A percentile compares a stretch with the other conserved stretches of the same genome.
Conservation (phyloP, 2,113 vertebrate species). For the Trichomycterus rosablanca region DNA sequence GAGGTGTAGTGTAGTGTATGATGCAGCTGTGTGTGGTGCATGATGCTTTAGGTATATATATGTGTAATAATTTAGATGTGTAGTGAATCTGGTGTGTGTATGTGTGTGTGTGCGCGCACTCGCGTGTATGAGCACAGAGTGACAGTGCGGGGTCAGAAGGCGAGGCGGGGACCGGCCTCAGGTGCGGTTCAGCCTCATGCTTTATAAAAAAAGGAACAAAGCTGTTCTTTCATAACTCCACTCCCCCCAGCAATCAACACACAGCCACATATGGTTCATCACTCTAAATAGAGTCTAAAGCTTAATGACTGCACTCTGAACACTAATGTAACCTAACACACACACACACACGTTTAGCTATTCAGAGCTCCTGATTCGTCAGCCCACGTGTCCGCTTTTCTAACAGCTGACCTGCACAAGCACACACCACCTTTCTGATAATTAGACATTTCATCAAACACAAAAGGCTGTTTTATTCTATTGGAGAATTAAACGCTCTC, state of each 20-base stretch:
- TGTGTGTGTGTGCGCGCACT: neutral
- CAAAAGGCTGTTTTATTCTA: conserved; percentile 15
- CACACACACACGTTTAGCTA: neutral
- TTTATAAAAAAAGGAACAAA: conserved; percentile 21
- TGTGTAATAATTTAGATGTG: too few species aligned
- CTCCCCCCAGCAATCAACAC: neutral
- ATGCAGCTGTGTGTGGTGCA: too few species aligned
- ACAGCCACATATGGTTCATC: neutral
- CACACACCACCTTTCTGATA: conserved; percentile 11
- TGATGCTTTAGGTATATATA: too few species aligned
- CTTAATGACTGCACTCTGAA: neutral
- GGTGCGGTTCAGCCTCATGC: conserved; percentile 6
- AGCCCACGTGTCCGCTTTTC: conserved; percentile 4
- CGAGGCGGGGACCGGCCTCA: conserved; percentile 6
- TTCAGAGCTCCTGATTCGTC: conserved; percentile 1
- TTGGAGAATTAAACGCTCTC: conserved; percentile 25
- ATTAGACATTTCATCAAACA: conserved; percentile 12
- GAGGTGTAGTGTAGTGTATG: too few species aligned
- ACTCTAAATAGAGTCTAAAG: neutral
- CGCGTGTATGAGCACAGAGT: conserved; percentile 3
- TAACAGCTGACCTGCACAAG: neutral
- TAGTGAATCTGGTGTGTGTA: neutral
- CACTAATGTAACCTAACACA: neutral
- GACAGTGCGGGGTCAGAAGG: conserved; percentile 19
- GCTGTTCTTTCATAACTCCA: conserved; percentile 10